phyloP scores from a whole-genome alignment of 92 coral and sea anemone genomes.

The Parazoanthus atlanticus region DNA sequence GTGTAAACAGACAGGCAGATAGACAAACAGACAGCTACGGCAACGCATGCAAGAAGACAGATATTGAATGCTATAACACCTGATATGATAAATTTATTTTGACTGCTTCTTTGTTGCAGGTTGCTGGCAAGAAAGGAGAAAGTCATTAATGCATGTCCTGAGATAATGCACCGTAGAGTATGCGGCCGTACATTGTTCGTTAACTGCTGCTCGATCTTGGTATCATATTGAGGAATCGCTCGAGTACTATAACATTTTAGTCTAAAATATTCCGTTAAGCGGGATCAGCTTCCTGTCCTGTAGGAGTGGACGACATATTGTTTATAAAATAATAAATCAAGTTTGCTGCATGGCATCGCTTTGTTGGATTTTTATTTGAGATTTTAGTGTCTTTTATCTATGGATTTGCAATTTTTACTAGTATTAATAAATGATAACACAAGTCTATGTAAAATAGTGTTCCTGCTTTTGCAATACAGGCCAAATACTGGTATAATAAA shows the following conservation, averaged over 20 bases:
- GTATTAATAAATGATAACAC: no score
- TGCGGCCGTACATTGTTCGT: not conserved
- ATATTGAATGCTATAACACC: no score
- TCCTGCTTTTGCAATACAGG: no score
- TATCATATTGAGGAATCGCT: not conserved
- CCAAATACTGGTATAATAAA: no score
- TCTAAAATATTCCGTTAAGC: not conserved
- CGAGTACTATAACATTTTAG: not conserved
- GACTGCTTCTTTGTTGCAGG: not conserved
- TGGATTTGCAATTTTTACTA: no score
- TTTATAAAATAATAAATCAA: not conserved
- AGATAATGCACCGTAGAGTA: not conserved
- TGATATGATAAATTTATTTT: not conserved
- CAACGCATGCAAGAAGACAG: not conserved
- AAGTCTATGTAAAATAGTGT: no score
- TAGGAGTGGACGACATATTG: not conserved
- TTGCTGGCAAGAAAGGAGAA: constrained; percentile 18
- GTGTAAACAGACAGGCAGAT: not conserved
- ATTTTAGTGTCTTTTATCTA: no score
- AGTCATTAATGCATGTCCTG: not conserved
- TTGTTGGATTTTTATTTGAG: not conserved
- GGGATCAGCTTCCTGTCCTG: not conserved
- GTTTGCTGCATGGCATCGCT: not conserved
- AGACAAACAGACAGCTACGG: no score
- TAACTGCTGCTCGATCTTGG: not conserved